Evolutionary conservation across 2,113 vertebrate species (phyloP).

Genomic region (Fregetta grallaria): DNA sequence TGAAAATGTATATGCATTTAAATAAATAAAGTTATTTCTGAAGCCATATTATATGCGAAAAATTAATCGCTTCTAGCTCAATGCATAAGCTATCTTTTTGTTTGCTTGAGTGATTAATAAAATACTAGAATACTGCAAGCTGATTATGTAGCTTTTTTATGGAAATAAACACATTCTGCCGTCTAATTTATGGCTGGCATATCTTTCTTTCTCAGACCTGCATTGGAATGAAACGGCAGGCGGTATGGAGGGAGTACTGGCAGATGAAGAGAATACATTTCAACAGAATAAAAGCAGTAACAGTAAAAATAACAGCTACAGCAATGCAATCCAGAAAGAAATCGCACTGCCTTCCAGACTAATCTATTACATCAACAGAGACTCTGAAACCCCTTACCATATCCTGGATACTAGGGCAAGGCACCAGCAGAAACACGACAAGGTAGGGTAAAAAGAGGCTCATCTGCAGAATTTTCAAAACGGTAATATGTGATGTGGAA

Average conservation of each 20-base stretch:
- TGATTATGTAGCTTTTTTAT: neutral
- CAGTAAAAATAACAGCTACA: conserved; percentile 76
- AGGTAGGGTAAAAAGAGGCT: conserved; percentile 77
- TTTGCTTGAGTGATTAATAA: neutral
- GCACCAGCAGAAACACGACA: conserved; percentile 84
- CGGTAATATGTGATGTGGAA: neutral
- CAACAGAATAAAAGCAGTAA: conserved; percentile 78
- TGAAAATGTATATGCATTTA: neutral
- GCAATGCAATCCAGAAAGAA: conserved; percentile 80
- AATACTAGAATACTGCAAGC: neutral
- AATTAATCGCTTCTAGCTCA: neutral
- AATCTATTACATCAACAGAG: conserved; percentile 93
- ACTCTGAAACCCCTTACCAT: conserved; percentile 92
- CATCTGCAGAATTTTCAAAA: neutral
- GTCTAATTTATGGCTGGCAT: conserved; percentile 23
- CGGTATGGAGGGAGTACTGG: conserved; percentile 49
- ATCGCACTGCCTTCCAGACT: conserved; percentile 92
- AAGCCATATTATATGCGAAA: neutral
- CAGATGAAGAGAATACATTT: conserved; percentile 67
- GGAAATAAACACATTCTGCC: conserved; percentile 1
- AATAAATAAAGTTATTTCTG: neutral
- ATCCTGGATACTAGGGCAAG: conserved; percentile 90
- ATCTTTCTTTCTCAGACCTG: conserved; percentile 63
- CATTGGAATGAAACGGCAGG: conserved; percentile 78
- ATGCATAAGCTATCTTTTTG: neutral